These are phyloP conservation scores for Etia nguti DNA, from an alignment of 2,113 vertebrate species.

Conservation along the genomic window DNA sequence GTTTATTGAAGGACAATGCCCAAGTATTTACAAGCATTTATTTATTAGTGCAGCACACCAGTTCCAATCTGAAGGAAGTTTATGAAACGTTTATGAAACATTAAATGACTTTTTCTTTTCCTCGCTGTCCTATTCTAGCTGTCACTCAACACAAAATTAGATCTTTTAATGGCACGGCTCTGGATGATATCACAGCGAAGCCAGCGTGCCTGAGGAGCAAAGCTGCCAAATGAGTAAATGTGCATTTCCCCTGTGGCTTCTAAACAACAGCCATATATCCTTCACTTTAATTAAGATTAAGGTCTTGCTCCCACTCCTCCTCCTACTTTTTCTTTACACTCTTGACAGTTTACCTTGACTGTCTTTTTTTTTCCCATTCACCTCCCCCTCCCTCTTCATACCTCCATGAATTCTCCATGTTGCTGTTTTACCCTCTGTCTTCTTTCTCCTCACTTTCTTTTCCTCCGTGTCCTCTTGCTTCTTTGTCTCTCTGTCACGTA, in stretches of 20 bases:
- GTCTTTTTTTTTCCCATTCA: not conserved
- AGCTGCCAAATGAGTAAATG: slow-evolving; percentile 58
- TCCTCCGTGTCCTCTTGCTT: not conserved
- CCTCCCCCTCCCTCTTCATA: not conserved
- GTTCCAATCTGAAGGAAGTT: not conserved
- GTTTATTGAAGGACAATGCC: not conserved
- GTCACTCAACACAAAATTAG: slow-evolving; percentile 56
- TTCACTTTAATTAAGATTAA: slow-evolving; percentile 63
- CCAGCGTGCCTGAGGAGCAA: slow-evolving; percentile 56
- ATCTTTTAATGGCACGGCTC: slow-evolving; percentile 52
- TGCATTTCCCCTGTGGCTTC: slow-evolving; percentile 54
- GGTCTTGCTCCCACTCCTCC: slow-evolving; percentile 16
- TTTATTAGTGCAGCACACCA: not conserved
- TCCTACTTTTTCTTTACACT: slow-evolving; percentile 2
- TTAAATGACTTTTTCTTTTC: slow-evolving; percentile 20
- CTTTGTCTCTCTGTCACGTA: slow-evolving; percentile 32
- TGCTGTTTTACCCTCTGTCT: not conserved
- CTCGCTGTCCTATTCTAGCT: slow-evolving; percentile 15
- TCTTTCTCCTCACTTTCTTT: not conserved
- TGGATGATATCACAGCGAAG: slow-evolving; percentile 52
- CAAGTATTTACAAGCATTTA: not conserved
- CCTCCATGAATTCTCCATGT: not conserved
- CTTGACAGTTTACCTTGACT: not conserved
- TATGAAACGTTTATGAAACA: not conserved
- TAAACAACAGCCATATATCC: slow-evolving; percentile 57